Conservation (phyloP, 2,888 invertebrate species). For the Cheilosia vulpina region DNA sequence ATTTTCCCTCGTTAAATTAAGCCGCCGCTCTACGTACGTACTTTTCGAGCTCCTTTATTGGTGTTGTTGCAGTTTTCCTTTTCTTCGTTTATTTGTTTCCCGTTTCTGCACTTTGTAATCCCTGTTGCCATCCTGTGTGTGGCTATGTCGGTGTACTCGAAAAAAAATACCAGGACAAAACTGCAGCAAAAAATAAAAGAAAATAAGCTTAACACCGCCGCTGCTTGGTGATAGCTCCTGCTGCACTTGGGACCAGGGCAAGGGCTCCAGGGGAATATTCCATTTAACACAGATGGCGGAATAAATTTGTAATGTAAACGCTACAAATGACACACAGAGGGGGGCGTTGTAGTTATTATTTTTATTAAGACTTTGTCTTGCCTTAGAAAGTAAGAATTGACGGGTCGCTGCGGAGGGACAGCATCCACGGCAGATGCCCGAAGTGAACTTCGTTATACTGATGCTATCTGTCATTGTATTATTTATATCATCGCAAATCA, state of each 20-base stretch:
- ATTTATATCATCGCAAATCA: slow-evolving; percentile 24
- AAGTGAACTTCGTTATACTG: slow-evolving; percentile 32
- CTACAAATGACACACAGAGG: slow-evolving; percentile 59
- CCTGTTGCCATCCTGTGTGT: slow-evolving; percentile 27
- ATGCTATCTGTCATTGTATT: slow-evolving; percentile 26
- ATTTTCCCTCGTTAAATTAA: slow-evolving; percentile 67
- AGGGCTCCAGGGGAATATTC: slow-evolving; percentile 50
- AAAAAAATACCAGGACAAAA: slow-evolving; percentile 37
- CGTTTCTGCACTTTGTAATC: slow-evolving; percentile 30
- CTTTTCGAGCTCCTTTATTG: slow-evolving; percentile 1
- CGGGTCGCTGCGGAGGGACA: not conserved
- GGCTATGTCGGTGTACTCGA: not conserved
- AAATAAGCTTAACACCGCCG: slow-evolving; percentile 54
- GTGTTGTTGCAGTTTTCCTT: slow-evolving; percentile 16
- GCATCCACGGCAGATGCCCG: slow-evolving; percentile 32
- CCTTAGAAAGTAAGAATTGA: slow-evolving; percentile 39
- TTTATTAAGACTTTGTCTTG: slow-evolving; percentile 24
- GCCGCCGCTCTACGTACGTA: slow-evolving; percentile 23
- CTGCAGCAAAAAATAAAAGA: slow-evolving; percentile 12
- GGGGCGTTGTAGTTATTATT: not conserved
- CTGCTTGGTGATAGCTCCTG: slow-evolving; percentile 47
- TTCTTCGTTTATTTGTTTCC: slow-evolving; percentile 18
- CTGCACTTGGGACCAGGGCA: slow-evolving; percentile 45
- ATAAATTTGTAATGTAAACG: slow-evolving; percentile 41
- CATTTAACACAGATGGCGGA: slow-evolving; percentile 60